Evolutionary conservation across 2,888 invertebrate genomes (phyloP).

Genomic region (Zootermopsis nevadensis): DNA sequence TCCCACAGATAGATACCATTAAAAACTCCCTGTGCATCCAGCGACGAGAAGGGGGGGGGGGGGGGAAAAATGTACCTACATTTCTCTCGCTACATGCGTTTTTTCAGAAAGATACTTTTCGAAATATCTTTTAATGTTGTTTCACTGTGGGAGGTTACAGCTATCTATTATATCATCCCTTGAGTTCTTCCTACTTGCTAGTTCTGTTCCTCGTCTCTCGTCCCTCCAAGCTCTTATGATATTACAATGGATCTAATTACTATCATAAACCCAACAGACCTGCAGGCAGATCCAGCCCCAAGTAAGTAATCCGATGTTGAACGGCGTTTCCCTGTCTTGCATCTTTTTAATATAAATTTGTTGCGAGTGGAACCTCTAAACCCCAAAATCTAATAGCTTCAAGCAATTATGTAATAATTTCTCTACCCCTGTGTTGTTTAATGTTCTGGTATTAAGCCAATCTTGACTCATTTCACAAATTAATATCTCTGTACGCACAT

Average conservation of each 20-base stretch:
- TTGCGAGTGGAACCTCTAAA: neutral
- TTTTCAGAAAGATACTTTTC: slow-evolving; percentile 18
- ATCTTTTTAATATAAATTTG: slow-evolving; percentile 23
- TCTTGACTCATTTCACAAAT: too few relatives aligned
- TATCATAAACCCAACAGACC: slow-evolving; percentile 13
- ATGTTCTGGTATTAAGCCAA: too few relatives aligned
- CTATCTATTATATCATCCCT: neutral
- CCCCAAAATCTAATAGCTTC: neutral
- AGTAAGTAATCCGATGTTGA: neutral
- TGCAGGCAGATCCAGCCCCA: neutral
- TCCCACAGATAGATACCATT: neutral
- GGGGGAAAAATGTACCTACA: neutral
- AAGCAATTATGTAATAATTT: neutral
- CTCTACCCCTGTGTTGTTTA: too few relatives aligned
- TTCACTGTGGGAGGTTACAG: slow-evolving; percentile 29
- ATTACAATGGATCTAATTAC: slow-evolving; percentile 30
- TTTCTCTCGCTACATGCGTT: slow-evolving; percentile 18
- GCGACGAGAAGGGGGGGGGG: neutral
- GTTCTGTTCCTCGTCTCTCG: neutral
- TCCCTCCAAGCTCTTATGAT: neutral
- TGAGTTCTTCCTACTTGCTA: neutral
- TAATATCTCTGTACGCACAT: too few relatives aligned
- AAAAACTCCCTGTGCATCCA: neutral
- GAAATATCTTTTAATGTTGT: slow-evolving; percentile 19
- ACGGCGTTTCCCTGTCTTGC: neutral